Evolutionary conservation across 2,888 invertebrate genomes (phyloP), one percentile per base, ranked within the genome.

Genomic region (Bembecia ichneumoniformis): DNA sequence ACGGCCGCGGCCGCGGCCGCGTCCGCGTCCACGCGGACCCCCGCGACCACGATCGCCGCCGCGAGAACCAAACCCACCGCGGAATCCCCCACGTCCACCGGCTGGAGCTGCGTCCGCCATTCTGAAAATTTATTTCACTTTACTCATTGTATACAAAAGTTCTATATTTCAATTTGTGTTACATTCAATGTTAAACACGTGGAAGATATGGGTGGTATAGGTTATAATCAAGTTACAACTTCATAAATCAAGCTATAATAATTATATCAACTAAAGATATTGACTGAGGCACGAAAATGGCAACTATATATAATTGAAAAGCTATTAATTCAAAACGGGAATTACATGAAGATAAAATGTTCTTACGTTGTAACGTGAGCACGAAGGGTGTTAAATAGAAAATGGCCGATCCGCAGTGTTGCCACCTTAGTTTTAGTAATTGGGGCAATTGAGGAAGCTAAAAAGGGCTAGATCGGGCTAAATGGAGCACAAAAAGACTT

Each of bases 31-130:
- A 49, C 93, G 92, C 51, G 91, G 92, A 60, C 94, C 91, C 59
- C 88, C 84, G 66, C 93, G 90, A 59, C 88, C 84, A 66, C 93
- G 90, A 67, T 92, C 90, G 50, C 90, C 91, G 54, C 93, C 93
- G 56, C 92, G 90, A 62, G 91, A 88, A 64, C 96, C 96, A 88
- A 95, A 95, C 71, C 96, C 95, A 73, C 93, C 95, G 73, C 96
- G 92, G 81, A 95, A 95, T 81, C 95, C 95, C 89, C 96, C 95
- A 89, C 96, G 94, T 86, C 91, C 92, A 90, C 92, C 92, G 96
- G 96, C 97, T 93, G 97, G 96, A 94, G 96, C 96, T 91, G 96
- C 93, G 94, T 97, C 97, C 95, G 97, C 97, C 97, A 97, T 97
- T 90, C 93, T 94, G 64, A 1, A 75, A 76, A 58, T 73, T 71